A percentile compares a stretch with the other conserved stretches of the same genome.
These are phyloP conservation scores for Triplophysa tibetana DNA, from an alignment of 2,113 vertebrate genomes.

Conservation along the genomic window DNA sequence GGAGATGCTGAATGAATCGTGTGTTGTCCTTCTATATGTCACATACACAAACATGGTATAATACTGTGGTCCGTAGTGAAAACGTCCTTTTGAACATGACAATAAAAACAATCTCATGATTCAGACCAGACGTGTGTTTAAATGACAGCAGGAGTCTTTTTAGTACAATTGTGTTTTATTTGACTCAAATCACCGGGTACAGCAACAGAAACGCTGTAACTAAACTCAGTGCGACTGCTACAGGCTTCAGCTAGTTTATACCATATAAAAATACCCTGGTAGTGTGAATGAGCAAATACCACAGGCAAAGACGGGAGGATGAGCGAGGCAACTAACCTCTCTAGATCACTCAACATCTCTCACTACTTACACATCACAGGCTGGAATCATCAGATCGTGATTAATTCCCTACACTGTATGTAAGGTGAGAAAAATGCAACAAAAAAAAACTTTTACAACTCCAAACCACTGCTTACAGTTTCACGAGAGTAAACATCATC, in stretches of 20 bases:
- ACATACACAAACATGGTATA: too few relatives aligned
- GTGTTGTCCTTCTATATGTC: too few relatives aligned
- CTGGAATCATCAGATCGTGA: conserved; percentile 63
- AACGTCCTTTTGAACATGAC: too few relatives aligned
- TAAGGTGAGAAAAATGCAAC: conserved; percentile 24
- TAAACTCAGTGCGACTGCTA: conserved; percentile 53
- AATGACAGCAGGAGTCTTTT: conserved; percentile 52
- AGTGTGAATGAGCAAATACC: conserved; percentile 63
- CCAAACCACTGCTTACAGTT: conserved; percentile 52
- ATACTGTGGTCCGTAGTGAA: too few relatives aligned
- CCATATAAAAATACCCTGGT: conserved; percentile 72
- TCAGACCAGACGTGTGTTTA: too few relatives aligned
- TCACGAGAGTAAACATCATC: conserved; percentile 51
- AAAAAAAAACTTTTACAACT: conserved; percentile 13
- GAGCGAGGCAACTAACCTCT: conserved; percentile 28
- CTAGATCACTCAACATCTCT: conserved; percentile 3
- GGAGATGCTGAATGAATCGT: too few relatives aligned
- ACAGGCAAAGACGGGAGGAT: conserved; percentile 33
- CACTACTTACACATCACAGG: conserved; percentile 49
- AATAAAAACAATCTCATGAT: too few relatives aligned
- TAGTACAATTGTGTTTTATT: conserved; percentile 61
- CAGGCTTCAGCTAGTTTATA: conserved; percentile 59
- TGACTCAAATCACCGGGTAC: conserved; percentile 59
- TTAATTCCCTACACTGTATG: conserved; percentile 58
- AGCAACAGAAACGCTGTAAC: conserved; percentile 61